Conservation (phyloP, 1,140 invertebrate species). For the Pseudomyrmex dendroicus region DNA sequence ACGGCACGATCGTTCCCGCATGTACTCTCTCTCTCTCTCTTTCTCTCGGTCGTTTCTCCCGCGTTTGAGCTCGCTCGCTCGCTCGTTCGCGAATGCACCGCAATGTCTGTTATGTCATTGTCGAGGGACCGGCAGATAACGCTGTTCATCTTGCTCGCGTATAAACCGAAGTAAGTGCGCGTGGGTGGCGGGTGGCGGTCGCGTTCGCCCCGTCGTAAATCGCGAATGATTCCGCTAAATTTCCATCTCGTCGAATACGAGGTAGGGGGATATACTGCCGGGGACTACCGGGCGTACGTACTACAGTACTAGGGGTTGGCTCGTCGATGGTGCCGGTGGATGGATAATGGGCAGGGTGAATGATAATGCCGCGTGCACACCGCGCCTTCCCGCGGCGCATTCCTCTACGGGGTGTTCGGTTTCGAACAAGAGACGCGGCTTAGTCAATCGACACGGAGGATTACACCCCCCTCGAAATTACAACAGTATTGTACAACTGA, state of each 20-base stretch:
- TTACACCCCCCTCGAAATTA: conserved; percentile 22
- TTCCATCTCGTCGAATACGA: conserved; percentile 76
- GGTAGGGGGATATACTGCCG: conserved; percentile 57
- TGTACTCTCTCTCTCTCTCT: neutral
- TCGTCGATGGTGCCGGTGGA: conserved; percentile 70
- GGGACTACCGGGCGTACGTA: conserved; percentile 49
- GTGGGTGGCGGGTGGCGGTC: conserved; percentile 20
- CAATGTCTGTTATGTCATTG: conserved; percentile 49
- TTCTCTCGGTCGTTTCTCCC: neutral
- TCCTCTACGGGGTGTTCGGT: conserved; percentile 45
- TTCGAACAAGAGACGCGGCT: neutral
- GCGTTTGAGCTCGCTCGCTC: neutral
- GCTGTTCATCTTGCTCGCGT: conserved; percentile 68
- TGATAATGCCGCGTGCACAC: conserved; percentile 75
- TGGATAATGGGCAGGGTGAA: conserved; percentile 78
- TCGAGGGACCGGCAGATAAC: conserved; percentile 54
- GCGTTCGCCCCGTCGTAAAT: conserved; percentile 73
- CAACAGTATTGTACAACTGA: neutral
- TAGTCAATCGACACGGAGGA: conserved; percentile 2
- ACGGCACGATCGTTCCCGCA: conserved; percentile 38
- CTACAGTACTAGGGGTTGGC: conserved; percentile 70
- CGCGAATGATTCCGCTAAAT: conserved; percentile 79
- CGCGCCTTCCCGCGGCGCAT: conserved; percentile 53
- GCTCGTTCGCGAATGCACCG: conserved; percentile 8
- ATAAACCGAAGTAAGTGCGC: conserved; percentile 68